Conservation (phyloP, 2,797 vertebrate species). For the Coranthus polyacanthus region DNA sequence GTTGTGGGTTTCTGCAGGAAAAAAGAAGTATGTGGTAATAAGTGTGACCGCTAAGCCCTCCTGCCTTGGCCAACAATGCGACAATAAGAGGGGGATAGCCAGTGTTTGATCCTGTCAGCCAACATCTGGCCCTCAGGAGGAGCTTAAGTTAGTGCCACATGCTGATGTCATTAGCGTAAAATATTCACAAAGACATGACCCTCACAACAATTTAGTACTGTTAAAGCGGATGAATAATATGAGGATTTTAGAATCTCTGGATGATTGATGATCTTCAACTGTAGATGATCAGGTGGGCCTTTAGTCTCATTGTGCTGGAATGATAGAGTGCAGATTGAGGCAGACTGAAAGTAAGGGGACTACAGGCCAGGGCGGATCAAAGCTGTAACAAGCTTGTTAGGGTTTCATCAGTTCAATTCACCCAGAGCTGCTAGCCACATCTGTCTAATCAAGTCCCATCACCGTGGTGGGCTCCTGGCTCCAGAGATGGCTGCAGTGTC, state of each 20-base stretch:
- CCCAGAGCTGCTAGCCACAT: constrained; percentile 56
- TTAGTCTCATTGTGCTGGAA: constrained; percentile 18
- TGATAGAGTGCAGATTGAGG: constrained; percentile 6
- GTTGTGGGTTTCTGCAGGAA: constrained; percentile 49
- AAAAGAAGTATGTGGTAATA: constrained; percentile 56
- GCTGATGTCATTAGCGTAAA: constrained; percentile 81
- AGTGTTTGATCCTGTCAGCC: constrained; percentile 71
- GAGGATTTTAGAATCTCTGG: constrained; percentile 23
- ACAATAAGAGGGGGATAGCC: constrained; percentile 48
- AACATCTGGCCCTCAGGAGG: constrained; percentile 82
- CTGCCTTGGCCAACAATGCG: constrained; percentile 61
- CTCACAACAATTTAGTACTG: constrained; percentile 51
- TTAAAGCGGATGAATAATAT: constrained; percentile 29
- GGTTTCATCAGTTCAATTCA: constrained; percentile 64
- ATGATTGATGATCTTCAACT: constrained; percentile 27
- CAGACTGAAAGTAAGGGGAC: constrained; percentile 21
- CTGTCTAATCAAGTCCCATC: constrained; percentile 57
- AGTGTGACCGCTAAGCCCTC: constrained; percentile 50
- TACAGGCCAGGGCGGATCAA: constrained; percentile 61
- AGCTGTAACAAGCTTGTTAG: constrained; percentile 57
- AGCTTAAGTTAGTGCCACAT: constrained; percentile 81
- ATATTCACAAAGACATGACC: constrained; percentile 74
- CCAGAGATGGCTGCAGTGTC: constrained; percentile 36
- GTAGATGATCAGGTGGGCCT: constrained; percentile 36
- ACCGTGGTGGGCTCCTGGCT: constrained; percentile 51